Conservation (phyloP, 2,797 vertebrate genomes). For the Pristis pectinata region DNA sequence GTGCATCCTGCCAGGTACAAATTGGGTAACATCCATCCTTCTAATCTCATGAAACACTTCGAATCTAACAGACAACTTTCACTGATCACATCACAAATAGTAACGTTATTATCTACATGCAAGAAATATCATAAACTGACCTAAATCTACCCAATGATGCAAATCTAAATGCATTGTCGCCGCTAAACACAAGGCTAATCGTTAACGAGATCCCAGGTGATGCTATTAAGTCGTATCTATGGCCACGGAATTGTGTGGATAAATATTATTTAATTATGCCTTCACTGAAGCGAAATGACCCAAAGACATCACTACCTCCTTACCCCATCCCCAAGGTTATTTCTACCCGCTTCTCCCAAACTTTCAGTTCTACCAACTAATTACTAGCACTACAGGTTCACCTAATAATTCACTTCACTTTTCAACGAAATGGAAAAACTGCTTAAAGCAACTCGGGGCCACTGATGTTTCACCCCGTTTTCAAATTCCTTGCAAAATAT, state of each 20-base stretch:
- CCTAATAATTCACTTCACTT: not conserved
- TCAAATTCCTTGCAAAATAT: not conserved
- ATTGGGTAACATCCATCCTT: not conserved
- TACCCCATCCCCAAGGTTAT: not conserved
- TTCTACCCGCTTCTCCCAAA: not conserved
- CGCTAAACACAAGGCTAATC: not conserved
- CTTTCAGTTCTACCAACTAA: conserved; percentile 2
- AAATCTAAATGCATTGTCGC: not conserved
- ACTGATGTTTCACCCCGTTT: not conserved
- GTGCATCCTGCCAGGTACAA: not conserved
- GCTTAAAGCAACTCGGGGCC: not conserved
- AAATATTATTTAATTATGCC: not conserved
- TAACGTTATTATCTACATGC: not conserved
- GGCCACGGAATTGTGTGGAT: not conserved
- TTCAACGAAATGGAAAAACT: not conserved
- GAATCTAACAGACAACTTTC: not conserved
- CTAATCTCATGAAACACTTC: not conserved
- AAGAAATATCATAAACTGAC: not conserved
- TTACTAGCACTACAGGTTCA: not conserved
- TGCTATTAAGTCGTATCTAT: not conserved
- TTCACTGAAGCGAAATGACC: not conserved
- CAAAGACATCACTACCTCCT: not conserved
- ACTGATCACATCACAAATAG: no score
- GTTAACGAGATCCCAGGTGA: not conserved
- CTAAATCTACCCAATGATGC: not conserved